phyloP scores from a whole-genome alignment of 2,797 vertebrate genomes.

The Chloroceryle inda region DNA sequence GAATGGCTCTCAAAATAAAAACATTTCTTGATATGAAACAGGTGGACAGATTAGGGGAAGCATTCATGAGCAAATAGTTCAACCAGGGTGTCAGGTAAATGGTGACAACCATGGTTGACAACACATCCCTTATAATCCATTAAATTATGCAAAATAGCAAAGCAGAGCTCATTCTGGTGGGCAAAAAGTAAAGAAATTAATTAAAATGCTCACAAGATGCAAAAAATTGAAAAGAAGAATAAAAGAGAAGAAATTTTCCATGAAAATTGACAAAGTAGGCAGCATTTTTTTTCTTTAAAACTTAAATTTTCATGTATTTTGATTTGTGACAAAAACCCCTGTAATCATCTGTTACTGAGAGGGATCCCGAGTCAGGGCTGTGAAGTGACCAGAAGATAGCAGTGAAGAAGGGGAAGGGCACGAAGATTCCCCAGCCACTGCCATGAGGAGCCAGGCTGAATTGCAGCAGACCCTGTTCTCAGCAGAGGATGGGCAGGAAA shows the following conservation, averaged over 20 bases:
- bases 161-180: background rate
- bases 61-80: background rate
- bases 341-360: background rate
- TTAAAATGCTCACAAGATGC: background rate
- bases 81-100: rapidly evolving
- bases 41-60: background rate
- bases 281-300: background rate
- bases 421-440: background rate
- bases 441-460: background rate
- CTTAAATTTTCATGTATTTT: background rate
- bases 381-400: background rate
- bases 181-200: background rate
- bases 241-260: background rate
- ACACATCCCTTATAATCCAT: background rate
- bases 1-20: background rate
- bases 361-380: background rate
- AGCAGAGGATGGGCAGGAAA: background rate
- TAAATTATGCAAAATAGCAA: background rate
- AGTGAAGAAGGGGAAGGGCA: background rate
- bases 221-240: background rate
- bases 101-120: background rate
- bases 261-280: background rate
- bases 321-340: background rate
- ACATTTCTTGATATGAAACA: background rate
- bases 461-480: rapidly evolving